Conservation (phyloP, 2,888 invertebrate genomes). For the Agrochola lota region DNA sequence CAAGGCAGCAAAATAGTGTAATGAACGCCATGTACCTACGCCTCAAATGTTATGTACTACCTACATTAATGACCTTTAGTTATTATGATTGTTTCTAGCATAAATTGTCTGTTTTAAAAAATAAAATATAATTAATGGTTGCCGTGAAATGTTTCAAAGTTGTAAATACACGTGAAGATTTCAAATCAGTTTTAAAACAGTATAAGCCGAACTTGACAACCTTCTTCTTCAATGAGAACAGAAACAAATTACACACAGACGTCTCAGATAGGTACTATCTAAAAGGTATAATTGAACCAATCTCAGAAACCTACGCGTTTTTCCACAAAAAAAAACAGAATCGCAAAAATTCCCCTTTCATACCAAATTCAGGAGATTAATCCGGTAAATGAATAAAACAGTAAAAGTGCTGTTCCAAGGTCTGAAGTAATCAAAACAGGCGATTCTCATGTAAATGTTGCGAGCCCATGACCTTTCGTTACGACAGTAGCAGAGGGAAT, state of each 20-base stretch:
- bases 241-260: too few species aligned
- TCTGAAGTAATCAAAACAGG: slow-evolving; percentile 49
- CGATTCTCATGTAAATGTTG: slow-evolving; percentile 63
- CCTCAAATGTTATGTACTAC: too few species aligned
- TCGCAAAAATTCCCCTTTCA: neutral
- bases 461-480: slow-evolving; percentile 49
- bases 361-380: slow-evolving; percentile 48
- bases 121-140: too few species aligned
- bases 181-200: neutral
- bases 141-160: too few species aligned
- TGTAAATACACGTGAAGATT: neutral
- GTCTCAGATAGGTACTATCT: neutral
- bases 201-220: neutral
- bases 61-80: too few species aligned
- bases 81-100: too few species aligned
- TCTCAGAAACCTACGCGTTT: neutral
- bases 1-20: too few species aligned
- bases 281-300: neutral
- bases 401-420: slow-evolving; percentile 45
- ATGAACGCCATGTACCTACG: too few species aligned
- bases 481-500: slow-evolving; percentile 22
- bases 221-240: neutral
- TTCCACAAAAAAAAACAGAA: slow-evolving; percentile 15
- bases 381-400: slow-evolving; percentile 58
- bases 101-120: too few species aligned